phyloP scores from a whole-genome alignment of 2,797 vertebrate species.

The Notolabrus celidotus region DNA sequence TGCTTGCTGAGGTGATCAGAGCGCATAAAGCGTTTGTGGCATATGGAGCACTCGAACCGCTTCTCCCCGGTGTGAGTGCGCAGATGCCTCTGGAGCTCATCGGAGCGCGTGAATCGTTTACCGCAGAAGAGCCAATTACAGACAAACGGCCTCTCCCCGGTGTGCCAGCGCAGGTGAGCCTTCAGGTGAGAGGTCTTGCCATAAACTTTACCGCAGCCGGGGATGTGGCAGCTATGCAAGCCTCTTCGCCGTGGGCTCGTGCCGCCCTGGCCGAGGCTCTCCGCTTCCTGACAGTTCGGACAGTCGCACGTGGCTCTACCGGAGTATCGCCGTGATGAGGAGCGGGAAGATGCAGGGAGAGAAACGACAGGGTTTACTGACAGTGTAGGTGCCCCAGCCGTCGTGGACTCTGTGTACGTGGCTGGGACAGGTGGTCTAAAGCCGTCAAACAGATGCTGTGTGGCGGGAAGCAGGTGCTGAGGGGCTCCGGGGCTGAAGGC shows the following conservation, averaged over 20 bases:
- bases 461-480: constrained; percentile 88
- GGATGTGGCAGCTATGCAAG: constrained; percentile 93
- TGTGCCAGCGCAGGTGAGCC: constrained; percentile 96
- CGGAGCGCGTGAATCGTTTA: constrained; percentile 94
- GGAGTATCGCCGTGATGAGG: constrained; percentile 86
- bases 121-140: constrained; percentile 97
- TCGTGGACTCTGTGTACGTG: constrained; percentile 87
- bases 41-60: constrained; percentile 90
- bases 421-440: constrained; percentile 91
- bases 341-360: constrained; percentile 76
- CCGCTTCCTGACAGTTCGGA: constrained; percentile 93
- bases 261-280: constrained; percentile 88
- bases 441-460: constrained; percentile 94
- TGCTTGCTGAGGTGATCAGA: constrained; percentile 95
- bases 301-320: constrained; percentile 93
- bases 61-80: constrained; percentile 97
- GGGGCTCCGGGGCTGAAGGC: constrained; percentile 87
- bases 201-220: constrained; percentile 93
- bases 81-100: constrained; percentile 94
- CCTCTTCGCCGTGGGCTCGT: constrained; percentile 89
- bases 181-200: constrained; percentile 94
- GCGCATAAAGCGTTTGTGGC: constrained; percentile 95
- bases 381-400: constrained; percentile 74
- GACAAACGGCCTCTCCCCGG: constrained; percentile 91
- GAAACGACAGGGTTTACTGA: constrained; percentile 81